Evolutionary conservation across 2,113 vertebrate genomes (phyloP).

Genomic region (Chaenocephalus aceratus): DNA sequence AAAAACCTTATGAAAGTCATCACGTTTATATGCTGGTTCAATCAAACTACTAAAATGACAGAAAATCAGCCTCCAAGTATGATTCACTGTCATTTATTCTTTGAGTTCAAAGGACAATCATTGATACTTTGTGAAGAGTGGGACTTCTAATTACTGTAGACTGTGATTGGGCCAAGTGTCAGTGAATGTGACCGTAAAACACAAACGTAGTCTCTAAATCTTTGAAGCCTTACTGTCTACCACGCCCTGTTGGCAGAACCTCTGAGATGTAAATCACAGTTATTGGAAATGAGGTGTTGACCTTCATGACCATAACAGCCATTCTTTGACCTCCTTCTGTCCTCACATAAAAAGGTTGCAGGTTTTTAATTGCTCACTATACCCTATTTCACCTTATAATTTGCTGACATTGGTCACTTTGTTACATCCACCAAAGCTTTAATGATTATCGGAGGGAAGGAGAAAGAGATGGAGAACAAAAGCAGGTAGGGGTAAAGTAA

Average conservation of each 20-base stretch:
- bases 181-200: constrained; percentile 25
- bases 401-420: constrained; percentile 30
- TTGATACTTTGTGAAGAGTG: constrained; percentile 8
- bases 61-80: background rate
- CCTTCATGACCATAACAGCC: constrained; percentile 35
- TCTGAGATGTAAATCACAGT: constrained; percentile 35
- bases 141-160: constrained; percentile 17
- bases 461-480: constrained; percentile 20
- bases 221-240: background rate
- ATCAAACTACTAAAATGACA: background rate
- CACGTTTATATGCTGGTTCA: constrained; percentile 2
- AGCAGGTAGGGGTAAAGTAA: constrained; percentile 30
- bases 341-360: constrained; percentile 54
- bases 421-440: constrained; percentile 47
- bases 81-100: background rate
- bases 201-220: constrained; percentile 12
- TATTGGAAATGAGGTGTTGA: constrained; percentile 41
- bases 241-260: constrained; percentile 10
- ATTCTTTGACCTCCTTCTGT: constrained; percentile 41
- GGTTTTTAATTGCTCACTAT: constrained; percentile 61
- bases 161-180: constrained; percentile 20
- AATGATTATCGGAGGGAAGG: constrained; percentile 5
- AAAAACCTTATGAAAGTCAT: constrained; percentile 1
- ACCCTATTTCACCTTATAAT: constrained; percentile 28
- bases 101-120: constrained; percentile 25